Evolutionary conservation across 92 coral and sea anemone species (phyloP).

Genomic region (Phenganax subtilis): DNA sequence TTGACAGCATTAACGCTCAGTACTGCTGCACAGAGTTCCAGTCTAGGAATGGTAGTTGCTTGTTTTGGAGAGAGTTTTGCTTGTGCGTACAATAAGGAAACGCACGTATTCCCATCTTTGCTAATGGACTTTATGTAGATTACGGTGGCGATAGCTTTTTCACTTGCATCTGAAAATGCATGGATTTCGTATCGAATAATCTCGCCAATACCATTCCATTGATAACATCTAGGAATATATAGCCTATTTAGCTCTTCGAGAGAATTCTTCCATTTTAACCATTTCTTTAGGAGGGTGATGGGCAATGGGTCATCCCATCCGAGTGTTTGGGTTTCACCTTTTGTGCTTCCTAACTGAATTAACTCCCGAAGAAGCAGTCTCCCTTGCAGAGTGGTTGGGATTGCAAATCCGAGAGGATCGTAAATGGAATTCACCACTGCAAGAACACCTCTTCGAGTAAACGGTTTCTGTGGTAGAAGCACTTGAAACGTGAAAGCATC

Average conservation of each 20-base stretch:
- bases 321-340: conserved; percentile 14
- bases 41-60: conserved; percentile 37
- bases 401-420: conserved; percentile 47
- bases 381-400: conserved; percentile 37
- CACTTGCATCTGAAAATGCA: conserved; percentile 53
- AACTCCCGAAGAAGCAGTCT: conserved; percentile 39
- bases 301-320: conserved; percentile 53
- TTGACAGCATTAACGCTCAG: conserved; percentile 38
- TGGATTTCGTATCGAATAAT: conserved; percentile 28
- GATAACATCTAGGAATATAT: conserved; percentile 42
- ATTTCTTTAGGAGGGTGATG: conserved; percentile 22
- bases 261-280: conserved; percentile 40
- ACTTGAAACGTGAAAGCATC: conserved; percentile 42
- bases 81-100: conserved; percentile 47
- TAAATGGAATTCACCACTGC: conserved; percentile 44
- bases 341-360: conserved; percentile 24
- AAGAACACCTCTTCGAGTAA: conserved; percentile 48
- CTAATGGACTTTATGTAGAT: conserved; percentile 31
- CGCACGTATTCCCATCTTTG: conserved; percentile 1
- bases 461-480: conserved; percentile 37
- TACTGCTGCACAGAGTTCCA: conserved; percentile 47
- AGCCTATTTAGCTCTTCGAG: conserved; percentile 31
- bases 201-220: conserved; percentile 23
- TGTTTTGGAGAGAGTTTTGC: conserved; percentile 39
- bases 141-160: conserved; percentile 38